Percentiles rank a stretch among this genome's conserved stretches.
phyloP scores from a whole-genome alignment of 2,888 invertebrate genomes.

The Leptopilina myrica region DNA sequence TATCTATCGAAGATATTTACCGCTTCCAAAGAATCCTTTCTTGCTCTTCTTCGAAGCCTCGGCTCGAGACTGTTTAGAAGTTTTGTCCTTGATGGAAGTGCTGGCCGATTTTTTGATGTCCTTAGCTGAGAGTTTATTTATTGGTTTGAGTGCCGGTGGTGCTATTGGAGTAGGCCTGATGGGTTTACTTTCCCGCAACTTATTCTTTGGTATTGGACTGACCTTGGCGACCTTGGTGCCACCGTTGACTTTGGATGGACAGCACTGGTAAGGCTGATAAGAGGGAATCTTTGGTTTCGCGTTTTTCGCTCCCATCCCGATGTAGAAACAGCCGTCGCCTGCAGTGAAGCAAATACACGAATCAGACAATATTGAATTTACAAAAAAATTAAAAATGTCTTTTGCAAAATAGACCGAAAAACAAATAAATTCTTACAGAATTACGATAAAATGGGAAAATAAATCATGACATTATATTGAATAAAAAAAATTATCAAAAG shows the following conservation, averaged over 20 bases:
- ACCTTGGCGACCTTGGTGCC: conserved; percentile 89
- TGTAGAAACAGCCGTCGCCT: conserved; percentile 98
- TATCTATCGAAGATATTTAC: conserved; percentile 80
- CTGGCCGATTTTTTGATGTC: conserved; percentile 74
- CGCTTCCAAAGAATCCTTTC: conserved; percentile 91
- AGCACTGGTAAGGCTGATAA: conserved; percentile 95
- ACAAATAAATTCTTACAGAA: conserved; percentile 7
- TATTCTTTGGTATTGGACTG: conserved; percentile 70
- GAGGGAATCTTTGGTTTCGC: conserved; percentile 85
- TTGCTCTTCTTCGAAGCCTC: conserved; percentile 81
- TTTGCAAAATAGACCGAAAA: conserved; percentile 46
- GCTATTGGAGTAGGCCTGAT: conserved; percentile 63
- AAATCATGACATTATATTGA: background rate
- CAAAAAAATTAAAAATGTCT: conserved; percentile 42
- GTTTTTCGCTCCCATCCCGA: conserved; percentile 93
- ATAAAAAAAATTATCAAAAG: background rate
- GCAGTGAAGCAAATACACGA: conserved; percentile 90
- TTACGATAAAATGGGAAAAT: conserved; percentile 44
- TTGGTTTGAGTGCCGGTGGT: conserved; percentile 70
- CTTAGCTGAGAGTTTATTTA: conserved; percentile 77
- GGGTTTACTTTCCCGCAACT: conserved; percentile 58
- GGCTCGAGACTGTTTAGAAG: conserved; percentile 70
- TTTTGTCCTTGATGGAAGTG: conserved; percentile 62
- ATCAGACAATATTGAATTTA: conserved; percentile 67
- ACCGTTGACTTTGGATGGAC: conserved; percentile 89